Conservation (phyloP, 2,113 vertebrate genomes). For the Macquaria ambigua region DNA sequence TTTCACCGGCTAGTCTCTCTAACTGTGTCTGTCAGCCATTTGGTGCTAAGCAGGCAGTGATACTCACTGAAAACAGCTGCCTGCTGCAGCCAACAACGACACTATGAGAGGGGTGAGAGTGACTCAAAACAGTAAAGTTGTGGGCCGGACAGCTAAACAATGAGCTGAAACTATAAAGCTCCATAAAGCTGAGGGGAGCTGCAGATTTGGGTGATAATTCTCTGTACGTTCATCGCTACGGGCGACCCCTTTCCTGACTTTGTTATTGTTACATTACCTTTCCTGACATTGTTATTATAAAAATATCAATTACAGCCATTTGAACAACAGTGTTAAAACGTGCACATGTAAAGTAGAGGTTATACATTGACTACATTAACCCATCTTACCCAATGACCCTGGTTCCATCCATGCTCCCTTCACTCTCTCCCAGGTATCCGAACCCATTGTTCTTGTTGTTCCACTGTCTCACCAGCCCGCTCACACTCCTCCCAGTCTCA, state of each 20-base stretch:
- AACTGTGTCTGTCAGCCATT: neutral
- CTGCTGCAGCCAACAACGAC: neutral
- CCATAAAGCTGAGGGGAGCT: too few species aligned
- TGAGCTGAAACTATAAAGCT: too few species aligned
- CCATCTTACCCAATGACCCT: constrained; percentile 62
- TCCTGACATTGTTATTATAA: neutral
- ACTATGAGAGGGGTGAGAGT: neutral
- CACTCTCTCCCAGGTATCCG: constrained; percentile 88
- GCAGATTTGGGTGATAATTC: too few species aligned
- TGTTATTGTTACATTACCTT: too few species aligned
- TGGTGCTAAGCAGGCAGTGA: neutral
- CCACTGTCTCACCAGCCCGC: constrained; percentile 96
- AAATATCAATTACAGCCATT: neutral
- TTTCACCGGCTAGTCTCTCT: neutral
- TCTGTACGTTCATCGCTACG: too few species aligned
- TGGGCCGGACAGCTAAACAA: neutral
- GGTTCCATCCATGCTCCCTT: constrained; percentile 77
- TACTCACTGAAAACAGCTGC: neutral
- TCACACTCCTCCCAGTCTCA: constrained; percentile 89
- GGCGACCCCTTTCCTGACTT: too few species aligned
- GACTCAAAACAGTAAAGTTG: too few species aligned
- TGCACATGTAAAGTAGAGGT: neutral
- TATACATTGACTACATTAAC: neutral
- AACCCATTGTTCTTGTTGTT: constrained; percentile 92
- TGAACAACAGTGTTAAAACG: neutral